These are phyloP conservation scores for Lasius fuliginosus DNA, from an alignment of 2,888 invertebrate genomes.

Conservation along the genomic window DNA sequence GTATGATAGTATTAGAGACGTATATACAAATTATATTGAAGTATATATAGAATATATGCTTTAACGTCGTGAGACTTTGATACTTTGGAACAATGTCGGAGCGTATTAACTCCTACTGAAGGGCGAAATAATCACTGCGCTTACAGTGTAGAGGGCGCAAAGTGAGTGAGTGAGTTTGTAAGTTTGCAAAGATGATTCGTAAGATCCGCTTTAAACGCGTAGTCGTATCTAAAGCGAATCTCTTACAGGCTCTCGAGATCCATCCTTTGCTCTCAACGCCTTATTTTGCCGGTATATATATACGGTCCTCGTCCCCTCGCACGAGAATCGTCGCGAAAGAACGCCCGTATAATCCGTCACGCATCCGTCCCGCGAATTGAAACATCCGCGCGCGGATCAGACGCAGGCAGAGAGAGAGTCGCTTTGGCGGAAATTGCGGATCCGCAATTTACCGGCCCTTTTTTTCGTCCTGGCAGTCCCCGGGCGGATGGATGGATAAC, in stretches of 20 bases:
- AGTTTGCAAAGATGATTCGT: too few relatives aligned
- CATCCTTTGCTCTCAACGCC: background rate
- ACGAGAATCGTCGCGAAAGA: background rate
- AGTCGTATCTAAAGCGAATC: background rate
- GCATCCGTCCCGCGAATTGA: slow-evolving; percentile 36
- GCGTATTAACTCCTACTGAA: too few relatives aligned
- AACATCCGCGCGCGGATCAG: slow-evolving; percentile 59
- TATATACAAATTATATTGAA: too few relatives aligned
- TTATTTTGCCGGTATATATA: slow-evolving; percentile 6
- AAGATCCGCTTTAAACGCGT: too few relatives aligned
- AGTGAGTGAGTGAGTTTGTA: too few relatives aligned
- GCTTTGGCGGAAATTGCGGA: slow-evolving; percentile 65
- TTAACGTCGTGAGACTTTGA: too few relatives aligned
- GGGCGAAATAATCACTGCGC: too few relatives aligned
- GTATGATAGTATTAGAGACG: too few relatives aligned
- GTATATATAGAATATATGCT: too few relatives aligned
- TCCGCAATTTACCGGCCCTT: slow-evolving; percentile 69
- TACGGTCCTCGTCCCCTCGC: background rate
- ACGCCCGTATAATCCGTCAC: slow-evolving; percentile 1
- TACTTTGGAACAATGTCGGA: too few relatives aligned
- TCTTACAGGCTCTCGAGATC: background rate
- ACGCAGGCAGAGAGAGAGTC: slow-evolving; percentile 32
- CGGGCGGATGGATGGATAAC: slow-evolving; percentile 76
- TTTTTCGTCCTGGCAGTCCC: slow-evolving; percentile 61
- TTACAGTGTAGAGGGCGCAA: too few relatives aligned